Conservation (phyloP, 2,888 invertebrate species). For the Petrolisthes cinctipes region DNA sequence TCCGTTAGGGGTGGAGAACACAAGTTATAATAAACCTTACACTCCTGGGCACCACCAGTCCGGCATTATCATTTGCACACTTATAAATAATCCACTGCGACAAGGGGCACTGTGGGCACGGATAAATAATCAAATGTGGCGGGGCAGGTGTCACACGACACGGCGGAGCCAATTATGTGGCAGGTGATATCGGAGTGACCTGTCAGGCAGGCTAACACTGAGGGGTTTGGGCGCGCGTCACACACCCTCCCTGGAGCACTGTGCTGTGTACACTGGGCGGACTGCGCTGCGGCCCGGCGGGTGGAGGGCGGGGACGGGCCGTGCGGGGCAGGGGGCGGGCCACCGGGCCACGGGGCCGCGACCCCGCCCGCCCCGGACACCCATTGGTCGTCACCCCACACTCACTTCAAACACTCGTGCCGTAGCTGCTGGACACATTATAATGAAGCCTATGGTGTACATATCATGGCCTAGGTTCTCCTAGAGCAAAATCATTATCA, state of each 20-base stretch:
- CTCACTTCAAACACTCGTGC: constrained; percentile 23
- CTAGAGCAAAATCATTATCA: background rate
- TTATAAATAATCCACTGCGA: constrained; percentile 41
- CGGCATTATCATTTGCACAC: constrained; percentile 43
- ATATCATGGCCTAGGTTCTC: background rate
- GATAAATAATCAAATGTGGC: constrained; percentile 26
- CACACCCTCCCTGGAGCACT: constrained; percentile 59
- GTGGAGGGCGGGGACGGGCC: constrained; percentile 64
- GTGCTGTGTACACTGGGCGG: constrained; percentile 61
- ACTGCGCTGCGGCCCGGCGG: constrained; percentile 57
- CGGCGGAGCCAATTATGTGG: background rate
- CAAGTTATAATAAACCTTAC: constrained; percentile 43
- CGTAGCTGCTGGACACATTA: background rate
- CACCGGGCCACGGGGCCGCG: constrained; percentile 64
- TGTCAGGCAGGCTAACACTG: constrained; percentile 44
- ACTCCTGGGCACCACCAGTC: constrained; percentile 47
- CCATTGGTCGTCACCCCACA: constrained; percentile 57
- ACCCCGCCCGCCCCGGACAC: constrained; percentile 64
- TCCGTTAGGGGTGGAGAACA: constrained; percentile 39
- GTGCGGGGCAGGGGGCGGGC: constrained; percentile 58
- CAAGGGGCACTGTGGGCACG: constrained; percentile 32
- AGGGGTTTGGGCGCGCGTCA: constrained; percentile 45
- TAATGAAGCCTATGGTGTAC: background rate
- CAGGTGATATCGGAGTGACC: constrained; percentile 24
- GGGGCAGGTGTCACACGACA: constrained; percentile 10